Percentiles rank a stretch among this genome's conserved stretches.
Evolutionary conservation across 2,797 vertebrate species (phyloP).

Genomic region (Adrianichthys oophorus): DNA sequence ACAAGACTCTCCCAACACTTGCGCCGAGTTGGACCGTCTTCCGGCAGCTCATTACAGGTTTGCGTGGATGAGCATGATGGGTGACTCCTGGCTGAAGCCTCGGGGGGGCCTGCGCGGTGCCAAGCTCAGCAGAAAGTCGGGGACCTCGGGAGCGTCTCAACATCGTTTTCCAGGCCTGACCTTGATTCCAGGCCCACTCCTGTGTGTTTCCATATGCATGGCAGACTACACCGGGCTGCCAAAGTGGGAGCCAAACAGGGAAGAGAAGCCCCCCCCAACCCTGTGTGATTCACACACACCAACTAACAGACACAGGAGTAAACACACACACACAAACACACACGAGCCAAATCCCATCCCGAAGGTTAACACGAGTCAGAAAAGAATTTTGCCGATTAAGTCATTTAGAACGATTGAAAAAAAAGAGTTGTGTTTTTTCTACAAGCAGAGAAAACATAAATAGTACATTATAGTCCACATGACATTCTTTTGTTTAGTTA

Average conservation of each 20-base stretch:
- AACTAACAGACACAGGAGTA: slow-evolving; percentile 43
- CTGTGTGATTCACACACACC: slow-evolving; percentile 48
- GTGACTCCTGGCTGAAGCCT: slow-evolving; percentile 57
- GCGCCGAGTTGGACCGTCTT: slow-evolving; percentile 60
- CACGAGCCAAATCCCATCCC: slow-evolving; percentile 56
- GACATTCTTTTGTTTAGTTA: neutral
- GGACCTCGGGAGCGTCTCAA: slow-evolving; percentile 64
- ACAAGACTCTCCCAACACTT: slow-evolving; percentile 53
- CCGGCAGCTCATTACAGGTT: slow-evolving; percentile 71
- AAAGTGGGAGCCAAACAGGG: slow-evolving; percentile 72
- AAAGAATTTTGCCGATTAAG: slow-evolving; percentile 27
- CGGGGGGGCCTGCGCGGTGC: slow-evolving; percentile 58
- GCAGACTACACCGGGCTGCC: slow-evolving; percentile 70
- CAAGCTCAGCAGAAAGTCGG: slow-evolving; percentile 73
- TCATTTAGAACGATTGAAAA: neutral
- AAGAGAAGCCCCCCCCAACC: slow-evolving; percentile 48
- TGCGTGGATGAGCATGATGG: slow-evolving; percentile 61
- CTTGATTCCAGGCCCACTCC: slow-evolving; percentile 76
- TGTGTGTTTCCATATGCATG: slow-evolving; percentile 78
- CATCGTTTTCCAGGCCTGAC: slow-evolving; percentile 75
- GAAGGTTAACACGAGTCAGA: slow-evolving; percentile 52
- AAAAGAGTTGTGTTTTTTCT: neutral
- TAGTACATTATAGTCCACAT: neutral
- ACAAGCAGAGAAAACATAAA: neutral
- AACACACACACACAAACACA: slow-evolving; percentile 54